phyloP scores from a whole-genome alignment of 2,888 invertebrate species.

The Pediacus dermestoides region DNA sequence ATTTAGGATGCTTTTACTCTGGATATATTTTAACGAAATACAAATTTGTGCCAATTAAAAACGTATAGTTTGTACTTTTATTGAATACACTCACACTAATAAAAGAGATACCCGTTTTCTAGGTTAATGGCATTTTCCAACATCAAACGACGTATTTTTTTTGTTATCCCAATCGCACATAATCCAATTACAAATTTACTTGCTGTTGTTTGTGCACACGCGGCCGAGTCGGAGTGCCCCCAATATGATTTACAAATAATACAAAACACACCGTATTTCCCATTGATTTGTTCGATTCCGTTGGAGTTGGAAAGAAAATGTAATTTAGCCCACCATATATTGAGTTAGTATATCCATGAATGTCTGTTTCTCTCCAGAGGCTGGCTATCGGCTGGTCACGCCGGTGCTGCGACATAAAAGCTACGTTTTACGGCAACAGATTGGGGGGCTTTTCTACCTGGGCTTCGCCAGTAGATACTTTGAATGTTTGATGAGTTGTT shows the following conservation, averaged over 20 bases:
- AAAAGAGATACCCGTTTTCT: no score
- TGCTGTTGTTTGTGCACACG: no score
- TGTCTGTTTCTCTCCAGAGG: constrained; percentile 23
- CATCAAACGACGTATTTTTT: no score
- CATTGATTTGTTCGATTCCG: constrained; percentile 21
- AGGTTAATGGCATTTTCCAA: no score
- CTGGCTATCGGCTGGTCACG: constrained; percentile 21
- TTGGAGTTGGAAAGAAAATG: constrained; percentile 19
- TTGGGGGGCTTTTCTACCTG: constrained; percentile 22
- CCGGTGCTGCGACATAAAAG: constrained; percentile 23
- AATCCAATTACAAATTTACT: no score
- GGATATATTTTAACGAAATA: no score
- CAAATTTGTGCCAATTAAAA: no score
- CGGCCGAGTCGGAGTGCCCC: no score
- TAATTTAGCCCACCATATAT: constrained; percentile 23
- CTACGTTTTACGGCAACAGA: constrained; percentile 26
- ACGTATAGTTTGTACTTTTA: no score
- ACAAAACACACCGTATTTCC: constrained; percentile 19
- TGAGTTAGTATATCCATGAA: constrained; percentile 24
- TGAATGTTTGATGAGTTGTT: constrained; percentile 24
- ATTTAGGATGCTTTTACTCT: no score
- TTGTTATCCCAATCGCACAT: no score
- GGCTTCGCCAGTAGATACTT: constrained; percentile 20
- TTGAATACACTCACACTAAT: no score
- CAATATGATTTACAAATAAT: constrained; percentile 24